A percentile compares a stretch with the other conserved stretches of the same genome.
Evolutionary conservation across 2,113 vertebrate genomes (phyloP).

Genomic region (Neolamprologus kungweensis): DNA sequence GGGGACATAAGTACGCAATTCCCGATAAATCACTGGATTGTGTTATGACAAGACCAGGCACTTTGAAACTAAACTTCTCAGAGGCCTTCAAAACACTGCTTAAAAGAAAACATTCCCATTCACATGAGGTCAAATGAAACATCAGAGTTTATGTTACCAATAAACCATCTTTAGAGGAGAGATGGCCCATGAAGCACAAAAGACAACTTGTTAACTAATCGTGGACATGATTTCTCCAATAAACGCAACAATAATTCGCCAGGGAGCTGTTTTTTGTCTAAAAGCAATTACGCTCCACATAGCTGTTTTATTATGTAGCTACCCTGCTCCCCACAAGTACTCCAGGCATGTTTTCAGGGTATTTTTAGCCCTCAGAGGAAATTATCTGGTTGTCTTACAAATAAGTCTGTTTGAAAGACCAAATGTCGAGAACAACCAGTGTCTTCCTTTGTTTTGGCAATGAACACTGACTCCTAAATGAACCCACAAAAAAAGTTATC

Average conservation of each 20-base stretch:
- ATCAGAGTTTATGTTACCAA: slow-evolving; percentile 45
- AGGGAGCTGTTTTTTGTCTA: not conserved
- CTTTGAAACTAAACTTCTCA: slow-evolving; percentile 52
- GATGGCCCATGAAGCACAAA: not conserved
- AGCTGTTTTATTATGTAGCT: not conserved
- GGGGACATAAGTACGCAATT: not conserved
- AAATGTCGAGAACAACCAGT: not conserved
- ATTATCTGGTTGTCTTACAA: not conserved
- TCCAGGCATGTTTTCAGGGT: not conserved
- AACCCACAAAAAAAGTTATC: not conserved
- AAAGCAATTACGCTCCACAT: not conserved
- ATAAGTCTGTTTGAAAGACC: not conserved
- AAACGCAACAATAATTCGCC: slow-evolving; percentile 5
- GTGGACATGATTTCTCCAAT: not conserved
- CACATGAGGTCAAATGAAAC: slow-evolving; percentile 51
- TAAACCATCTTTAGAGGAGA: slow-evolving; percentile 51
- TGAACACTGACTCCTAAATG: not conserved
- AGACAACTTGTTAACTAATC: not conserved
- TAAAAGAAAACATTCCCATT: slow-evolving; percentile 60
- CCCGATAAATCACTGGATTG: slow-evolving; percentile 45
- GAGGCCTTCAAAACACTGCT: slow-evolving; percentile 35
- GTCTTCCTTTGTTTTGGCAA: not conserved
- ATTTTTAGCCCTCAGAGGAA: not conserved
- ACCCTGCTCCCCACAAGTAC: not conserved
- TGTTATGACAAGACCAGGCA: slow-evolving; percentile 62